Base-by-base conservation (phyloP, 2,113 vertebrate genomes). In the Psophia crepitans region DNA sequence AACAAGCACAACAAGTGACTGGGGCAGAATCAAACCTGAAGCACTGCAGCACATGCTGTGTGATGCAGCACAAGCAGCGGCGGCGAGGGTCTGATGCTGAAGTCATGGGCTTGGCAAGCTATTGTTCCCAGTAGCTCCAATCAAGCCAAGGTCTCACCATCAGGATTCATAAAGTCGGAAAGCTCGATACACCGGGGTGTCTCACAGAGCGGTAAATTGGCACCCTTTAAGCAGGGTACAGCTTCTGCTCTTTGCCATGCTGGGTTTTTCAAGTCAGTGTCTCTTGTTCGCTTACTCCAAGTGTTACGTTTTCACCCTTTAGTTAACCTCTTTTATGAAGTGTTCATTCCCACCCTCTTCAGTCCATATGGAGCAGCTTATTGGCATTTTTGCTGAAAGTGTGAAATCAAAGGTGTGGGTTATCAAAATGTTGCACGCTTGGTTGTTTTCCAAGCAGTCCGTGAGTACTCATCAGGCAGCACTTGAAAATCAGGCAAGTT, bases 61-160 rank as follows among this genome's bases (percentile, higher is more conserved):
- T 43, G 37, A 85, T 5, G 8, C 53, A 10, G 57, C 41, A 61
- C 17, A 63, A 74, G 61, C 11, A 81, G 23, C 12, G 65, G 17
- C 19, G 41, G 12, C 0, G 0, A 6, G 19, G 7, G 2, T 33
- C 32, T 70, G 11, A 46, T 0, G 0, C 8, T 51, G 54, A 53
- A 56, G 21, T 24, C 27, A 26, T 21, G 11, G 23, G 51, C 91
- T 77, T 43, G 63, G 22, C 57, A 28, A 73, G 30, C 15, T 8
- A 21, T 48, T 1, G 4, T 53, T 90, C 41, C 32, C 11, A 39
- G 28, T 43, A 65, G 87, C 46, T 74, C 33, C 27, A 39, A 14
- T 33, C 26, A 83, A 75, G 48, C 18, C 54, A 24, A 54, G 27
- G 5, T n/a, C 21, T 78, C 43, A 77, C 17, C 12, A 39, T 41